Evolutionary conservation across 2,113 vertebrate species (phyloP), one percentile per base, ranked within the genome.

Genomic region (Podarcis raffonei): DNA sequence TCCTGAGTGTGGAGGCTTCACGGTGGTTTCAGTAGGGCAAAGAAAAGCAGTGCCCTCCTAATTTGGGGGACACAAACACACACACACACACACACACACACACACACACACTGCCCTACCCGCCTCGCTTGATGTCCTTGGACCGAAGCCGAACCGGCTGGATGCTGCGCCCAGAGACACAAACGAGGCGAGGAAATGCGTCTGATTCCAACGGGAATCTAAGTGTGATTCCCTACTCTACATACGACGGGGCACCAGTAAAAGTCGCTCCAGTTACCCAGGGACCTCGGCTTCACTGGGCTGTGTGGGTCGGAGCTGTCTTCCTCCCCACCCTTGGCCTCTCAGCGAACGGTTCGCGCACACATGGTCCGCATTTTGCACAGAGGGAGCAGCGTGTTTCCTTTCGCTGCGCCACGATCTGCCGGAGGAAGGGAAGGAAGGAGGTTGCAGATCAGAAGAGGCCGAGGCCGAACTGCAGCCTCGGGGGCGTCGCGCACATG

Each of bases 361-460:
- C 97, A 97, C 97, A 97, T 97, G 96, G 96, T 96, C 97, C 94
- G 95, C 96, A 97, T 97, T 97, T 97, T 91, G 94, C 93, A 94
- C 96, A 95, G 97, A 94, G 94, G 96, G 92, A 92, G 95, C 96
- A 90, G 96, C 96, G 94, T 94, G 96, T 95, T 97, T 97, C 96
- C 96, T 97, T 93, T 96, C 80, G 71, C 93, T 92, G 94, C 94
- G 89, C 93, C 94, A 96, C 94, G 89, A 94, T 92, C 96, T 92
- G 95, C 90, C 4, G 90, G n/a, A n/a, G 69, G 20, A 71, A 23
- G 30, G 95, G 91, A 85, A 83, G 89, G 83, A 8, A 2, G 20
- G 93, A 96, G 97, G 96, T 95, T 96, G 91, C 93, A 94, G 96
- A 94, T 94, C 92, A 92, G 93, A 90, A 88, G 82, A 96, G 75